A percentile compares a stretch with the other conserved stretches of the same genome.
Evolutionary conservation across 2,888 invertebrate species (phyloP).

Genomic region (Chymomyza fuscimana): DNA sequence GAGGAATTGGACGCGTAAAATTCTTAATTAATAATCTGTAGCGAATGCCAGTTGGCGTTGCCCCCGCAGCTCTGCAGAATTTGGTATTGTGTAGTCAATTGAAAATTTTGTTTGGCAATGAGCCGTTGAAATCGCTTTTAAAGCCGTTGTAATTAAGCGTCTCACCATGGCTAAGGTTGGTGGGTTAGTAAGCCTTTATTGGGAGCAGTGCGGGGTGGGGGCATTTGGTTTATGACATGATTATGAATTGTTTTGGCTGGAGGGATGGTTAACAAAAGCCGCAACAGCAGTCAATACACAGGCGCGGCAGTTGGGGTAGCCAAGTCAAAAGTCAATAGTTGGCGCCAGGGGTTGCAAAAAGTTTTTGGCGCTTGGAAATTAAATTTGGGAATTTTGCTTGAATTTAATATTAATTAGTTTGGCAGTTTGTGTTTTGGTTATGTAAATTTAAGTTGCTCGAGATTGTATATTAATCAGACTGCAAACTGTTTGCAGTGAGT

Average conservation of each 20-base stretch:
- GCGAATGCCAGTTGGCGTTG: slow-evolving; percentile 44
- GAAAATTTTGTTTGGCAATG: slow-evolving; percentile 74
- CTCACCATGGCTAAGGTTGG: slow-evolving; percentile 45
- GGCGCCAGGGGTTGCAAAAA: slow-evolving; percentile 41
- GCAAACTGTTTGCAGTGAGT: slow-evolving; percentile 23
- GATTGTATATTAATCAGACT: slow-evolving; percentile 59
- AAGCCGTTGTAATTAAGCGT: slow-evolving; percentile 78
- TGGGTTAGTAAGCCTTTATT: neutral
- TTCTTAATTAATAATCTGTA: slow-evolving; percentile 78
- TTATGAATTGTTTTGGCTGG: slow-evolving; percentile 63
- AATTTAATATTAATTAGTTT: slow-evolving; percentile 71
- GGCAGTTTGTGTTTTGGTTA: slow-evolving; percentile 54
- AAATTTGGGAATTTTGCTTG: slow-evolving; percentile 59
- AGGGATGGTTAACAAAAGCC: slow-evolving; percentile 62
- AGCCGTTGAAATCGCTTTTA: slow-evolving; percentile 73
- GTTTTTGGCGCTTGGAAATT: slow-evolving; percentile 50
- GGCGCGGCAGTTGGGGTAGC: slow-evolving; percentile 38
- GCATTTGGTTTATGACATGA: slow-evolving; percentile 66
- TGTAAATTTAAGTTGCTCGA: slow-evolving; percentile 49
- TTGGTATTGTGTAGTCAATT: slow-evolving; percentile 62
- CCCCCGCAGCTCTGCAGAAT: neutral
- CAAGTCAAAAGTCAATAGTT: slow-evolving; percentile 71
- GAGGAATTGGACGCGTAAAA: slow-evolving; percentile 57
- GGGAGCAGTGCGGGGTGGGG: slow-evolving; percentile 3
- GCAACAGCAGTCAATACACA: slow-evolving; percentile 44